A percentile compares a stretch with the other conserved stretches of the same genome.
These are phyloP conservation scores for Pasiphila rectangulata DNA, from an alignment of 2,888 invertebrate species.

Conservation along the genomic window DNA sequence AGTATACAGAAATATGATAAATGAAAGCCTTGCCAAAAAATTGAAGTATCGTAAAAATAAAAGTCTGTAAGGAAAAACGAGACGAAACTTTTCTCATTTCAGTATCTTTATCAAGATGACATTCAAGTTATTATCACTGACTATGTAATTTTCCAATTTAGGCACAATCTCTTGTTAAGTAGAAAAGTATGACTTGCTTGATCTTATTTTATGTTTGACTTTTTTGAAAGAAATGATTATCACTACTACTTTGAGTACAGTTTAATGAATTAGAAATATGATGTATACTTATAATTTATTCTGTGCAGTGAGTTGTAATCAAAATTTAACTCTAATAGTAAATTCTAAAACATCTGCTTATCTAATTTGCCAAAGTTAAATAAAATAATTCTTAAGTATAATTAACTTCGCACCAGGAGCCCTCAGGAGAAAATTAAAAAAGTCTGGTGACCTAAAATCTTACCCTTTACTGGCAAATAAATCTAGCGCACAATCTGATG, in stretches of 20 bases:
- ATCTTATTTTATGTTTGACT: slow-evolving; percentile 8
- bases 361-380: no score
- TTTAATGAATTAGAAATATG: no score
- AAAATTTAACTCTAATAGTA: no score
- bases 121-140: slow-evolving; percentile 51
- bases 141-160: slow-evolving; percentile 7
- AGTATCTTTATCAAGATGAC: slow-evolving; percentile 47
- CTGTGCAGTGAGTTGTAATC: no score
- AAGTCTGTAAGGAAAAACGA: slow-evolving; percentile 23
- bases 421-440: slow-evolving; percentile 7
- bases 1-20: neutral
- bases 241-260: no score
- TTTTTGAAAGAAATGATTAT: neutral
- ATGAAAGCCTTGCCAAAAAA: slow-evolving; percentile 35
- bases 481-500: slow-evolving; percentile 27
- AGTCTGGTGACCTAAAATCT: slow-evolving; percentile 9
- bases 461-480: slow-evolving; percentile 17
- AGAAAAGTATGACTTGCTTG: slow-evolving; percentile 32
- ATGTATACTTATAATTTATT: no score
- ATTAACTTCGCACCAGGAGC: slow-evolving; percentile 8
- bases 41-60: slow-evolving; percentile 47
- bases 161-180: slow-evolving; percentile 16
- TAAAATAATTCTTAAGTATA: neutral
- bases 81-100: slow-evolving; percentile 54
- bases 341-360: no score